Percentiles rank a stretch among this genome's conserved stretches.
Conservation (phyloP, 2,888 invertebrate genomes). For the Archaeoteleia sp. region DNA sequence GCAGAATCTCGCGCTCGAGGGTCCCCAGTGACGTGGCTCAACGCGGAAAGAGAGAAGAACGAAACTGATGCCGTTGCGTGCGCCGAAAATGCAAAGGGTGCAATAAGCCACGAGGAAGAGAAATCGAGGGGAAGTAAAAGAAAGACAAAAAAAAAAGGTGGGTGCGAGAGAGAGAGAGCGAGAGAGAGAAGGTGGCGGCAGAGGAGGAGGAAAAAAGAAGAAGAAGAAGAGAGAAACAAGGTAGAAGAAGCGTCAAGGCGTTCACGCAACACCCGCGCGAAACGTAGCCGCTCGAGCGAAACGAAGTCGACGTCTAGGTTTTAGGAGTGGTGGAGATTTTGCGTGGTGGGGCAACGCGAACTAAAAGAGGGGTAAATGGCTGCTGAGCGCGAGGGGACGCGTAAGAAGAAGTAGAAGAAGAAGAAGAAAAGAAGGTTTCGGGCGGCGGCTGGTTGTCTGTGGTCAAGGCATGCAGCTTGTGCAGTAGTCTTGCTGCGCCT, state of each 20-base stretch:
- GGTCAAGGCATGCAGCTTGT: slow-evolving; percentile 71
- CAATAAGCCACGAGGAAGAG: slow-evolving; percentile 51
- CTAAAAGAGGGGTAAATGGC: slow-evolving; percentile 28
- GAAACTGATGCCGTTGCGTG: slow-evolving; percentile 39
- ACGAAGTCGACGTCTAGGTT: slow-evolving; percentile 39
- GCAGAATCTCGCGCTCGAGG: background rate
- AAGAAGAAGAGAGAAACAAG: slow-evolving; percentile 10
- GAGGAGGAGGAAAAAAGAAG: slow-evolving; percentile 12
- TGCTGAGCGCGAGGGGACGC: slow-evolving; percentile 41
- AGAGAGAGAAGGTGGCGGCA: slow-evolving; percentile 7
- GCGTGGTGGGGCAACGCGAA: slow-evolving; percentile 5
- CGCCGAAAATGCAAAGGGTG: slow-evolving; percentile 51
- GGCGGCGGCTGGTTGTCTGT: slow-evolving; percentile 73
- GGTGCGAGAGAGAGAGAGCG: background rate
- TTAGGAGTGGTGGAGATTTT: slow-evolving; percentile 21
- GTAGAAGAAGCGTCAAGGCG: slow-evolving; percentile 52
- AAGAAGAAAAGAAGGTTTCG: slow-evolving; percentile 64
- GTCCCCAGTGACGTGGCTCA: slow-evolving; percentile 15
- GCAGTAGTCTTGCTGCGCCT: slow-evolving; percentile 60
- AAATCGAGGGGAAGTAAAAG: slow-evolving; percentile 42
- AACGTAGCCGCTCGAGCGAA: slow-evolving; percentile 58
- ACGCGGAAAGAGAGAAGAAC: slow-evolving; percentile 28
- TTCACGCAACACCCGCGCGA: slow-evolving; percentile 65
- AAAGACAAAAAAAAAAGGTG: background rate
- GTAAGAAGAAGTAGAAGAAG: slow-evolving; percentile 52